Conservation (phyloP, 2,888 invertebrate species). For the Ischnura elegans region DNA sequence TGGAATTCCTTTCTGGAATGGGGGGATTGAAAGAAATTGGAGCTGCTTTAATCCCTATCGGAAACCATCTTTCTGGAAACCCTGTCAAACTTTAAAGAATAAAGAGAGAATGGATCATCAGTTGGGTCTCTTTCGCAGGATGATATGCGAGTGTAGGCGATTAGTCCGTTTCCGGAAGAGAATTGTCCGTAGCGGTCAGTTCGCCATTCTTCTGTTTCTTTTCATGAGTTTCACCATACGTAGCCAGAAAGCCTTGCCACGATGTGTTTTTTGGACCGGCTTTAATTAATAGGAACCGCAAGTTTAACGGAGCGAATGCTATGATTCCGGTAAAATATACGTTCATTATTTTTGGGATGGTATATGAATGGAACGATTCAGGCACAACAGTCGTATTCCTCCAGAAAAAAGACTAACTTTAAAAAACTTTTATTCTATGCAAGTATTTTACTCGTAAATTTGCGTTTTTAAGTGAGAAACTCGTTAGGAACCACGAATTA, state of each 20-base stretch:
- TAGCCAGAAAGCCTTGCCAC: background rate
- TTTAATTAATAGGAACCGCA: background rate
- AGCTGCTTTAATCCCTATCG: conserved; percentile 18
- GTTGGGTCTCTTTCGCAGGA: background rate
- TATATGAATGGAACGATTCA: no score
- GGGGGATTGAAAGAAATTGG: background rate
- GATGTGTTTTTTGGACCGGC: background rate
- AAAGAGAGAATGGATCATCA: background rate
- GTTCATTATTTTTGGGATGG: no score
- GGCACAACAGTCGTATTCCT: no score
- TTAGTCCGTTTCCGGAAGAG: conserved; percentile 6
- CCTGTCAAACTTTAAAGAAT: background rate
- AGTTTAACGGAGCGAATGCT: background rate
- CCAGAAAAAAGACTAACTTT: no score
- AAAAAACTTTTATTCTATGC: no score
- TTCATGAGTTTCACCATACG: background rate
- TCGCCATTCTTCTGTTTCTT: background rate
- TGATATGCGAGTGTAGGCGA: background rate
- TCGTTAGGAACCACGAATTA: no score
- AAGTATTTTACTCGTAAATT: no score
- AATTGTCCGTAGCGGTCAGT: background rate
- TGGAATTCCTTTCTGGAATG: background rate
- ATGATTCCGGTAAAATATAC: background rate
- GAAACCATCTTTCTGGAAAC: conserved; percentile 31
- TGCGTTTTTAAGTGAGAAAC: no score